Conservation (phyloP, 1,140 invertebrate genomes). For the Heterodera schachtii region DNA sequence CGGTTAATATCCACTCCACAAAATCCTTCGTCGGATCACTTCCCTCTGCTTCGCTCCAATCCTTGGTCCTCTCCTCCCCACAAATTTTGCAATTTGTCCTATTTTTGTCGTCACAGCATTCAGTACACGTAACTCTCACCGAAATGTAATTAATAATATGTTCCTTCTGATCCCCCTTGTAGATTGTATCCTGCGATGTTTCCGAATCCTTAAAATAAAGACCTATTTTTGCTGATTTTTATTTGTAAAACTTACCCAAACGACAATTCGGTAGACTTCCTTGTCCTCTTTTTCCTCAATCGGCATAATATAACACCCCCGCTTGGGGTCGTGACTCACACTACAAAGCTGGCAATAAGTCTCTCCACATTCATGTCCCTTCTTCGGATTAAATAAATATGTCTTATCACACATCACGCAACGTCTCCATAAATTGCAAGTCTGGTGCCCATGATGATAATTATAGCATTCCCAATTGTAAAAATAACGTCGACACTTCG, state of each 20-base stretch:
- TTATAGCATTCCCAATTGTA: no score
- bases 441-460: no score
- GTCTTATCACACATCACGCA: no score
- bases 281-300: not conserved
- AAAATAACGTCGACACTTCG: no score
- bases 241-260: no score
- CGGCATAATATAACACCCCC: not conserved
- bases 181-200: not conserved
- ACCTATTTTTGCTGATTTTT: no score
- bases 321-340: not conserved
- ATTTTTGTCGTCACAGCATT: not conserved
- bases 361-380: not conserved
- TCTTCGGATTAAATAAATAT: not conserved
- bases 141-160: slow-evolving; percentile 1
- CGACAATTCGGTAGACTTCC: not conserved
- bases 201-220: not conserved
- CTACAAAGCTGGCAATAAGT: not conserved
- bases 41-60: slow-evolving; percentile 3
- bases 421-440: no score
- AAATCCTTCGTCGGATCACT: not conserved
- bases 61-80: not conserved
- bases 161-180: not conserved
- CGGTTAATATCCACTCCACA: not conserved
- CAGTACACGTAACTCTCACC: not conserved
- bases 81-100: not conserved